Conservation (phyloP, 2,888 invertebrate genomes). For the Myopa tessellatipennis region DNA sequence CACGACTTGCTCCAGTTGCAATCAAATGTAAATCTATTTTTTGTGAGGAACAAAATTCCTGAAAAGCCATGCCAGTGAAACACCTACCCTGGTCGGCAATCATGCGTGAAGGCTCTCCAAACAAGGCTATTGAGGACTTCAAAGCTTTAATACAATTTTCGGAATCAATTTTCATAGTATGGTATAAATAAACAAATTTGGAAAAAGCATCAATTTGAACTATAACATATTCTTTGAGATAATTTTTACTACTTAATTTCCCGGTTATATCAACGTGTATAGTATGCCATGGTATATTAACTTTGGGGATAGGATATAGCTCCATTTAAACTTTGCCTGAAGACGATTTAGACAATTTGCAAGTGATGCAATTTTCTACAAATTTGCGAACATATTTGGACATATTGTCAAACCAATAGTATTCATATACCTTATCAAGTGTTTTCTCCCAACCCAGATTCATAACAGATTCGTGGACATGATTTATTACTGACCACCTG, state of each 20-base stretch:
- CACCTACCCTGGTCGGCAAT: conserved; percentile 44
- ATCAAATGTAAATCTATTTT: conserved; percentile 42
- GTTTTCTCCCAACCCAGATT: conserved; percentile 45
- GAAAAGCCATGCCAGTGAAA: conserved; percentile 39
- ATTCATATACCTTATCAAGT: conserved; percentile 43
- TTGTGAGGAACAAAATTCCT: conserved; percentile 42
- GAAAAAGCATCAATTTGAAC: conserved; percentile 39
- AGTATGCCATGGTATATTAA: conserved; percentile 45
- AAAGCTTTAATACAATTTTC: conserved; percentile 37
- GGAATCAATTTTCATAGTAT: conserved; percentile 37
- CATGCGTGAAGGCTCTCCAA: conserved; percentile 35
- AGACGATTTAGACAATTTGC: conserved; percentile 27
- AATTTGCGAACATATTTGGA: conserved; percentile 33
- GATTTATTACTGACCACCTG: conserved; percentile 43
- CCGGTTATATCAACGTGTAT: conserved; percentile 41
- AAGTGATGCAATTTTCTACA: conserved; percentile 41
- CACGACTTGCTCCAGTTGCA: conserved; percentile 40
- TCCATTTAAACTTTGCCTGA: conserved; percentile 39
- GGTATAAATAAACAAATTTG: conserved; percentile 29
- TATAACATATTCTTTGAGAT: conserved; percentile 35
- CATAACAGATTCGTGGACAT: conserved; percentile 42
- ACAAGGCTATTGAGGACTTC: conserved; percentile 32
- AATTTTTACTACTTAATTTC: conserved; percentile 39
- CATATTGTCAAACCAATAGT: conserved; percentile 45
- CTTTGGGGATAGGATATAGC: conserved; percentile 48